Evolutionary conservation across 2,113 vertebrate species (phyloP), one percentile per base, ranked within the genome.

Genomic region (Cyphomyrus plagiostoma): DNA sequence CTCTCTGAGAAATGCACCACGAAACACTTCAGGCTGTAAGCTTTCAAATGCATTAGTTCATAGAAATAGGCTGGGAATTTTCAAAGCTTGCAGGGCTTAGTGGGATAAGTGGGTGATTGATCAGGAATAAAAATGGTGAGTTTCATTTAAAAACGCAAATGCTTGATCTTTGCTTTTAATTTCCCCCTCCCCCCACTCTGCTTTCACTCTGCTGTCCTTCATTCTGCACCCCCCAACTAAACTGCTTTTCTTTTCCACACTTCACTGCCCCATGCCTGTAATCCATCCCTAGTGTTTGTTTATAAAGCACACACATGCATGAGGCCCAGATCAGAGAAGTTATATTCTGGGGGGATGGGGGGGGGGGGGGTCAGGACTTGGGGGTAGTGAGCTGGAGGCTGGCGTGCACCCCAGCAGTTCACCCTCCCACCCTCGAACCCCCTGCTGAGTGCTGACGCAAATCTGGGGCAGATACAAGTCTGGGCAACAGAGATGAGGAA

Each of bases 271-370:
- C 35, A 66, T 1, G 39, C 39, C 87, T 23, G 58, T 88, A 15
- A 39, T 35, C 58, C 52, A 66, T 58, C 62, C 42, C 49, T 4
- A 42, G 19, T 56, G 90, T 62, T 62, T 91, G 92, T 91, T 90
- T 92, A 90, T 93, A 91, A 91, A 91, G 91, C 92, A 84, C 89
- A 91, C 30, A 77, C 91, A 77, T 0, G 10, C 56, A 90, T 88
- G 88, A 74, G 91, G 50, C 62, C 90, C 26, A 50, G 45, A 66
- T 82, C 90, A 30, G 50, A 39, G 30, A 89, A 90, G 88, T 93
- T 91, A 90, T 90, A 93, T 87, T 48, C 88, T 15, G 83, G 88
- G 53, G 84, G 88, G 9, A 10, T 8, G 39, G 9, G 6, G 88
- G 89, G 93, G 92, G 92, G 0, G 91, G 45, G 92, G 90, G 91